Evolutionary conservation across 2,113 vertebrate species (phyloP), one percentile per base, ranked within the genome.

Genomic region (Mastomys natalensis): DNA sequence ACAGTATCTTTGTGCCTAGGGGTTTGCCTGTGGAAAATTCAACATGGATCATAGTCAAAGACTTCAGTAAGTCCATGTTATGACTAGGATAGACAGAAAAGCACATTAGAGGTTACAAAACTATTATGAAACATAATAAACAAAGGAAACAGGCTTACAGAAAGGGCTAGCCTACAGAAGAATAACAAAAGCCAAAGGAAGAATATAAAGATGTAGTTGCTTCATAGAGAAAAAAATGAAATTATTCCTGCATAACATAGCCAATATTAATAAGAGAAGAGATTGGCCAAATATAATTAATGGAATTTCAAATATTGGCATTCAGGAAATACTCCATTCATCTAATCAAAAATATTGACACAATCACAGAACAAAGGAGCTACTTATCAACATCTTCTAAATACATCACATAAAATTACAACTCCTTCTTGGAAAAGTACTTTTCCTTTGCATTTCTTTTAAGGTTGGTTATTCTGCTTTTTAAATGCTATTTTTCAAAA

Each of bases 381-480:
- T 94, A 88, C 76, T 92, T 95, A 95, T 70, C 73, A 96, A 68
- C 70, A 85, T 94, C 91, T 97, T 91, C 70, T 88, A 96, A 96
- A 91, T 80, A 89, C 31, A 82, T 87, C 45, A 51, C 9, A 78
- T 45, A 78, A 95, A 97, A 94, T 90, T 97, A 91, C 11, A 62
- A 87, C 4, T 40, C 70, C 80, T 95, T 93, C 70, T 85, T 93
- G 77, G 87, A 94, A 93, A 93, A 93, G 74, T 43, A 78, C 3
- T 76, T 97, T 87, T 64, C 92, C 68, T 96, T 94, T 96, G 34
- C 89, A 92, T 76, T 92, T 97, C 95, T 93, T 96, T 85, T 95
- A 95, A 68, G 89, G 97, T 64, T 51, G 3, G 51, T 73, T 78
- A 88, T 92, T 87, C 45, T 96, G 43, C 53, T 93, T 90, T 92